Conservation (phyloP, 2,888 invertebrate genomes). For the Drosophila anomelani region DNA sequence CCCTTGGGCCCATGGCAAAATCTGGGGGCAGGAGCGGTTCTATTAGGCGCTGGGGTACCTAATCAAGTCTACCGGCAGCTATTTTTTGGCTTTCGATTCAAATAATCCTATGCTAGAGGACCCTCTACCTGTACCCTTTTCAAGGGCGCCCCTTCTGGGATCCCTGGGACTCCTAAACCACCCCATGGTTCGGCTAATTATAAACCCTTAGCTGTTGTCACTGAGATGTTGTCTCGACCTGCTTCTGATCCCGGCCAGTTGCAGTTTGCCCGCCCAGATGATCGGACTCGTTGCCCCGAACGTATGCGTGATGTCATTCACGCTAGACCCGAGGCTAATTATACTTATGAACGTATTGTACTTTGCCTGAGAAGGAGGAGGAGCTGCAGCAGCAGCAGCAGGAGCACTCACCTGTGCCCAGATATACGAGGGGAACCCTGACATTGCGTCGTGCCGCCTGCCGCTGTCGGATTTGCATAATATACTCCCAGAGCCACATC, state of each 20-base stretch:
- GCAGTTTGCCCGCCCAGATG: constrained; percentile 40
- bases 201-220: constrained; percentile 81
- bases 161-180: constrained; percentile 21
- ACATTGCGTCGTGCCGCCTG: constrained; percentile 64
- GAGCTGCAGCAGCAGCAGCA: constrained; percentile 1
- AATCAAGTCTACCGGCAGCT: not conserved
- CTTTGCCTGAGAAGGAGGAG: not conserved
- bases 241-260: constrained; percentile 49
- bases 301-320: constrained; percentile 40
- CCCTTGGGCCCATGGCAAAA: constrained; percentile 40
- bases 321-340: constrained; percentile 27
- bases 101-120: not conserved
- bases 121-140: not conserved
- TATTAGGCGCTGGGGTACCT: constrained; percentile 4
- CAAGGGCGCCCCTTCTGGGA: constrained; percentile 16
- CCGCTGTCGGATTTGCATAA: constrained; percentile 71
- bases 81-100: not conserved
- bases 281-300: constrained; percentile 25
- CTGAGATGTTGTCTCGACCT: constrained; percentile 50
- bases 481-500: constrained; percentile 82
- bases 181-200: constrained; percentile 59
- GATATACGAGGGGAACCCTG: constrained; percentile 70
- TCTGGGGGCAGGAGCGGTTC: constrained; percentile 32
- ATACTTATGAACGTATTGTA: constrained; percentile 24
- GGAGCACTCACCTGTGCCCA: constrained; percentile 76